phyloP scores from a whole-genome alignment of 2,797 vertebrate genomes.

The Masticophis lateralis region DNA sequence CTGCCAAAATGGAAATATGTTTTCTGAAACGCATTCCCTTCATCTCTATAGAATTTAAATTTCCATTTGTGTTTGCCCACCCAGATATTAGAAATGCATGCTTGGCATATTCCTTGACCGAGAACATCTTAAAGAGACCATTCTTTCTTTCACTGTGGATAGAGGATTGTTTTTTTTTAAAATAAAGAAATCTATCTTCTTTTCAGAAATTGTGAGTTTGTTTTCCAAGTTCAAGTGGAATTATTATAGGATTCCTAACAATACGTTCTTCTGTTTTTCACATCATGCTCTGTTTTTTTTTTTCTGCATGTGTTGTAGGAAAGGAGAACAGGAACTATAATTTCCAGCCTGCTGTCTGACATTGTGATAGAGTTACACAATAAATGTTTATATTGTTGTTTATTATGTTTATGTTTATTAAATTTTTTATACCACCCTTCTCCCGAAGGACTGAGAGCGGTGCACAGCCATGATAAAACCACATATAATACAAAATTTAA shows the following conservation, averaged over 20 bases:
- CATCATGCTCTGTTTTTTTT: not conserved
- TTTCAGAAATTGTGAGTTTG: slow-evolving; percentile 50
- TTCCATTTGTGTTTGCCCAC: slow-evolving; percentile 65
- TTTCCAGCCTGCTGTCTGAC: slow-evolving; percentile 45
- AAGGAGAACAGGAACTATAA: slow-evolving; percentile 44
- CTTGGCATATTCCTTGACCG: slow-evolving; percentile 60
- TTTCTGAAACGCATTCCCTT: slow-evolving; percentile 67
- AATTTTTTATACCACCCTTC: too few relatives aligned
- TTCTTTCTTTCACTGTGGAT: slow-evolving; percentile 62
- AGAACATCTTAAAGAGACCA: slow-evolving; percentile 61
- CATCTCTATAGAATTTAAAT: slow-evolving; percentile 66
- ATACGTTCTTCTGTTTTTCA: slow-evolving; percentile 52
- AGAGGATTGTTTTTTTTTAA: slow-evolving; percentile 40
- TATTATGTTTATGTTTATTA: too few relatives aligned
- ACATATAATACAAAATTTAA: too few relatives aligned
- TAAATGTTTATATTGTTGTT: too few relatives aligned
- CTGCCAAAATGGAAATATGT: slow-evolving; percentile 60
- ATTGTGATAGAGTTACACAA: slow-evolving; percentile 11
- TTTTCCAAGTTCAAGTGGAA: slow-evolving; percentile 61
- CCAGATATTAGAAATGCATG: slow-evolving; percentile 61
- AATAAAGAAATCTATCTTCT: not conserved
- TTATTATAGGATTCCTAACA: slow-evolving; percentile 58
- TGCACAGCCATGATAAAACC: too few relatives aligned
- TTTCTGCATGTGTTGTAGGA: slow-evolving; percentile 36
- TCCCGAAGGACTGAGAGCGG: too few relatives aligned